Percentiles rank a stretch among this genome's conserved stretches.
phyloP scores from a whole-genome alignment of 2,888 invertebrate species.

The Heliconius erato region DNA sequence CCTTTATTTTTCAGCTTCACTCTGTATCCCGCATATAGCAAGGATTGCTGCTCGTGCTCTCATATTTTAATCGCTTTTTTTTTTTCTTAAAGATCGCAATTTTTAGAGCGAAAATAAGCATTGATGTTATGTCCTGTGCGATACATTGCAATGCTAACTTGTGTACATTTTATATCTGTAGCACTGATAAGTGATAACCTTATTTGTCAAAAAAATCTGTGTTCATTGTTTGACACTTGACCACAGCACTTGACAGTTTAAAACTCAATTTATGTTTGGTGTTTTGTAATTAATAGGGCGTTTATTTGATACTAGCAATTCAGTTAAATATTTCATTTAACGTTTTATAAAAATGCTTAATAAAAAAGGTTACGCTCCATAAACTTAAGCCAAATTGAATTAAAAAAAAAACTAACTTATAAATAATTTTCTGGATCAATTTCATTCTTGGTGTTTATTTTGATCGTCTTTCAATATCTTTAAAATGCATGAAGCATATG shows the following conservation, averaged over 20 bases:
- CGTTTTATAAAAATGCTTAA: not conserved
- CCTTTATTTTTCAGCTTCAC: not conserved
- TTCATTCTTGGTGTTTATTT: not conserved
- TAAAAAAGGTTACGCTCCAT: not conserved
- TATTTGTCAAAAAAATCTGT: too few species aligned
- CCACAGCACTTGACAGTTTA: not conserved
- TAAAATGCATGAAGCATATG: constrained; percentile 80
- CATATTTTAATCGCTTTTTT: too few species aligned
- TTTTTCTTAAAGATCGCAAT: too few species aligned
- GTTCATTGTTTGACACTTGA: not conserved
- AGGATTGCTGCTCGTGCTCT: too few species aligned
- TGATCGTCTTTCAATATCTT: not conserved
- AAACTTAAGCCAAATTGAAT: not conserved
- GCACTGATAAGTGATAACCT: too few species aligned
- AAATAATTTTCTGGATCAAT: not conserved
- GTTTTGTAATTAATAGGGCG: not conserved
- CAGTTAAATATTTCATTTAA: not conserved
- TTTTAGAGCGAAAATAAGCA: too few species aligned
- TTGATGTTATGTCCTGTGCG: too few species aligned
- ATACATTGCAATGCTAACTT: too few species aligned
- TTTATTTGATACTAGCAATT: not conserved
- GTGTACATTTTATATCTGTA: too few species aligned
- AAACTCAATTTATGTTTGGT: not conserved
- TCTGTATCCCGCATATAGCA: not conserved
- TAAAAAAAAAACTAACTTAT: not conserved